Base-by-base conservation (phyloP, 2,113 vertebrate genomes). In the Pheucticus melanocephalus region DNA sequence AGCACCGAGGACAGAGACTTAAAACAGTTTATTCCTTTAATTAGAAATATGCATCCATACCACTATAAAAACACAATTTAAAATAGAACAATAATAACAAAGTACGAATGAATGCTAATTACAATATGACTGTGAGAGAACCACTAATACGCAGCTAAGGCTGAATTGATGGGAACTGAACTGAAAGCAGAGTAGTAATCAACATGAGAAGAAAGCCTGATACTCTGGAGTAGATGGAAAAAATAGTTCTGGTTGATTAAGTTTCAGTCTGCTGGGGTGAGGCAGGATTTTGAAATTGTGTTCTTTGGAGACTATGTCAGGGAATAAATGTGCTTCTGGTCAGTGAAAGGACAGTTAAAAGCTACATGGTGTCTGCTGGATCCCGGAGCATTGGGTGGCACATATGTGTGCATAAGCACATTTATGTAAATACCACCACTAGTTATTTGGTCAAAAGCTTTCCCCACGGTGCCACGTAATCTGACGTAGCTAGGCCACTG, bases 1-100 rank as follows among this genome's bases (percentile, higher is more conserved):
- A 83, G 95, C 93, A 96, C 88, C 90, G 72, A 82, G 39, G 90
- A 87, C 89, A 85, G 87, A 35, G 92, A 89, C 90, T 59, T 80
- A 47, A 85, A 71, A 8, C 4, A 5, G n/a, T 19, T 37, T 45
- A 12, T 83, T 81, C 63, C 69, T 88, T 88, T 83, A 63, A 77
- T 75, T 56, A 56, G 79, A 83, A 95, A n/a, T 86, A 63, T 5
- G 7, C 65, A 66, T 40, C 28, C 0, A 0, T 37, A 73, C 12
- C 31, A 40, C 60, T 71, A 40, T 17, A 90, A 82, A 83, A 50
- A 2, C 56, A 44, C 20, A 42, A 37, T 30, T 73, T 53, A 68
- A 89, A 86, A 54, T 24, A 48, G 71, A 83, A 76, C 23, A 59
- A 30, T n/a, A 85, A 70, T 37, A 73, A 51, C 31, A 35, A 81